Conservation (phyloP, 2,888 invertebrate genomes). For the Philereme vetulata region DNA sequence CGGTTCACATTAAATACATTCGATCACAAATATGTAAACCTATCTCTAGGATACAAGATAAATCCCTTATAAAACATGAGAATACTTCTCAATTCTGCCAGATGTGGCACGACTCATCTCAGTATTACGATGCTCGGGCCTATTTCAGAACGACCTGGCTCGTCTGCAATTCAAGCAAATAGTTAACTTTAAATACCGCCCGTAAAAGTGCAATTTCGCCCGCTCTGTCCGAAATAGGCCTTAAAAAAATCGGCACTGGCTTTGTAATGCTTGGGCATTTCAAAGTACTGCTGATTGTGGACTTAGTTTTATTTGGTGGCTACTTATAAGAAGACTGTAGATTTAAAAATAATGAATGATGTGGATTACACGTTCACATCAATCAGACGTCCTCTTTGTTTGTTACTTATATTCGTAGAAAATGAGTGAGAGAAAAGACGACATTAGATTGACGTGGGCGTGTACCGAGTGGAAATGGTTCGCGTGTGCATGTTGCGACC, state of each 20-base stretch:
- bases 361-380: conserved; percentile 21
- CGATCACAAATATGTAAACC: too few relatives aligned
- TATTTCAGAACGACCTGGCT: conserved; percentile 18
- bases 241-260: conserved; percentile 17
- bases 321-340: conserved; percentile 35
- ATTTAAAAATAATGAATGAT: conserved; percentile 20
- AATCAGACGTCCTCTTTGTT: conserved; percentile 18
- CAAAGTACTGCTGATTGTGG: conserved; percentile 24
- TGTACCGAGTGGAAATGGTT: conserved; percentile 20
- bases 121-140: conserved; percentile 21
- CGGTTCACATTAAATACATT: background rate
- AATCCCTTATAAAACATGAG: background rate
- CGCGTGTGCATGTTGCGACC: conserved; percentile 11
- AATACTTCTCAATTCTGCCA: background rate
- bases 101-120: conserved; percentile 11
- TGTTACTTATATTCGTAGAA: conserved; percentile 23
- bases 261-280: conserved; percentile 25
- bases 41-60: too few relatives aligned
- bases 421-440: conserved; percentile 10
- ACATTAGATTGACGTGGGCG: conserved; percentile 24
- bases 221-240: conserved; percentile 22
- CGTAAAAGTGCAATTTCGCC: background rate
- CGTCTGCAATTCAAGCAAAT: conserved; percentile 2
- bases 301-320: conserved; percentile 25
- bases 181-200: background rate